Conservation (phyloP, 2,113 vertebrate species). For the Halcyon malimbica region DNA sequence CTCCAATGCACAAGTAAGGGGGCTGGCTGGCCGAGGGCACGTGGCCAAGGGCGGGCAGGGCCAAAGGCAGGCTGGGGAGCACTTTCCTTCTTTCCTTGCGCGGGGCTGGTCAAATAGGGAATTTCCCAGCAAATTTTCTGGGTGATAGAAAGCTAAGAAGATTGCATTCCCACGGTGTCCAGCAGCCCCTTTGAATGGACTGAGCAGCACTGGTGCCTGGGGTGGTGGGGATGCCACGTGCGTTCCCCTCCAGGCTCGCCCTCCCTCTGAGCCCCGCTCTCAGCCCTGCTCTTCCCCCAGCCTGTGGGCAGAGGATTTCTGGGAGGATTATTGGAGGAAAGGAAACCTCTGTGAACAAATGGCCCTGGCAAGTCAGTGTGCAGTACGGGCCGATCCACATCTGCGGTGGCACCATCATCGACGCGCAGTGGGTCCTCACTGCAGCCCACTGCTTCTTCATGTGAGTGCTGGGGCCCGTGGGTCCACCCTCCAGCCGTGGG, state of each 20-base stretch:
- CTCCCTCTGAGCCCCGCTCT: neutral
- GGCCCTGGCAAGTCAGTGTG: constrained; percentile 93
- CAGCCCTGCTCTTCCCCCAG: constrained; percentile 67
- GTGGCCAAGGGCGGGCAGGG: neutral
- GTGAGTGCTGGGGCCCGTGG: constrained; percentile 72
- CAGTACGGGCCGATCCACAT: constrained; percentile 79
- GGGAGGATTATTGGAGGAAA: constrained; percentile 87
- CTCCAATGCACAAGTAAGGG: constrained; percentile 81
- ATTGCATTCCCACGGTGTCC: no score
- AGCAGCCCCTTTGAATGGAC: rapidly evolving
- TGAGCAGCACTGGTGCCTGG: rapidly evolving
- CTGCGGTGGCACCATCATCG: constrained; percentile 89
- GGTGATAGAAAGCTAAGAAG: rapidly evolving
- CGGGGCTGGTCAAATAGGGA: rapidly evolving
- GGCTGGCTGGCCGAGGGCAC: neutral
- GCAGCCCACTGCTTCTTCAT: constrained; percentile 92
- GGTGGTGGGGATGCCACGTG: neutral
- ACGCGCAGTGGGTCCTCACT: constrained; percentile 83
- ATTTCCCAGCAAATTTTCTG: neutral
- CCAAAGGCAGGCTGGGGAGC: neutral
- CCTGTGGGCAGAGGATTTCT: constrained; percentile 81
- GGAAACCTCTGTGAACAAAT: constrained; percentile 74
- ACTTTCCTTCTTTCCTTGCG: neutral
- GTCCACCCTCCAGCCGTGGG: no score
- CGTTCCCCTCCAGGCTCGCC: rapidly evolving